phyloP scores from a whole-genome alignment of 2,888 invertebrate genomes.

The Thecocarcelia acutangulata region DNA sequence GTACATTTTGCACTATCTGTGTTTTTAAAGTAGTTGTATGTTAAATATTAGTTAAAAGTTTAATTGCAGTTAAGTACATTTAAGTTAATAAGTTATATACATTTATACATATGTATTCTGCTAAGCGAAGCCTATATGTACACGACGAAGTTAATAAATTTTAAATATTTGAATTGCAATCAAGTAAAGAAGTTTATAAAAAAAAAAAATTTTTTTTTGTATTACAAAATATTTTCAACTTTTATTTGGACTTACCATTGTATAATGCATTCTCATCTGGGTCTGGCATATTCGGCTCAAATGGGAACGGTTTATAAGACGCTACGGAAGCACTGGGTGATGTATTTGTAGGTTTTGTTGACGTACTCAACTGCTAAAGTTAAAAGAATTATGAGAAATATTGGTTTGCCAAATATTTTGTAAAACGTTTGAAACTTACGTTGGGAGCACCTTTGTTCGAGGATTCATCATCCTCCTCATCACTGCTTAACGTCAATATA shows the following conservation, averaged over 20 bases:
- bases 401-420: background rate
- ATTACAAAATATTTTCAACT: no score
- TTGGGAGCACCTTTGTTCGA: slow-evolving; percentile 73
- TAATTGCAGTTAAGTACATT: no score
- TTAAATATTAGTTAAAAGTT: no score
- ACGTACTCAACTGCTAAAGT: slow-evolving; percentile 46
- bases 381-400: background rate
- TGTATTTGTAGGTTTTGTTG: slow-evolving; percentile 49
- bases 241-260: slow-evolving; percentile 73
- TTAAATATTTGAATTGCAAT: no score
- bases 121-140: no score
- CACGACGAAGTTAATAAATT: no score
- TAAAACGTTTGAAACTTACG: slow-evolving; percentile 70
- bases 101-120: no score
- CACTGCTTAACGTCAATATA: slow-evolving; percentile 87
- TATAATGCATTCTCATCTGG: slow-evolving; percentile 77
- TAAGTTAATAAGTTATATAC: no score
- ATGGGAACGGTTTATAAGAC: slow-evolving; percentile 75
- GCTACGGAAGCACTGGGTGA: slow-evolving; percentile 52
- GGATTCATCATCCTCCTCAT: slow-evolving; percentile 84
- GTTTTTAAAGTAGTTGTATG: no score
- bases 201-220: no score
- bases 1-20: no score
- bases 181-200: no score
- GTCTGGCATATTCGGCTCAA: slow-evolving; percentile 77